Percentiles rank a stretch among this genome's conserved stretches.
Evolutionary conservation across 2,888 invertebrate species (phyloP).

Genomic region (Ryuthela nishihirai): DNA sequence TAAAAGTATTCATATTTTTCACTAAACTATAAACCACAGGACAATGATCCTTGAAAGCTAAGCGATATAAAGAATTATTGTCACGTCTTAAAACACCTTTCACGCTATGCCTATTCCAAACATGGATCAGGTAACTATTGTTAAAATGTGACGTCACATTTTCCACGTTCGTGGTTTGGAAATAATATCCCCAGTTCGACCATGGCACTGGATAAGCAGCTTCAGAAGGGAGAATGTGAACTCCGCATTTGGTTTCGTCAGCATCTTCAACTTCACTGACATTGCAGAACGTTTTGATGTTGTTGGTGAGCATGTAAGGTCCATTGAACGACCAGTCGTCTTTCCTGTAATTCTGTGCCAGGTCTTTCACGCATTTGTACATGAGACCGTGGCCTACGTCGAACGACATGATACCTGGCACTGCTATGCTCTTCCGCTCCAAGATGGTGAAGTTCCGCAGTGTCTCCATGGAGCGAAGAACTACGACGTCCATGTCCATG

Average conservation of each 20-base stretch:
- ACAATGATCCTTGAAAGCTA: conserved; percentile 2
- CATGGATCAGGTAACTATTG: background rate
- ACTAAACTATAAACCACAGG: background rate
- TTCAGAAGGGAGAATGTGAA: background rate
- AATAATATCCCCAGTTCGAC: conserved; percentile 1
- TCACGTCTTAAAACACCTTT: background rate
- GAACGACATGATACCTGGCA: background rate
- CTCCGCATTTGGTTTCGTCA: background rate
- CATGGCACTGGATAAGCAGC: conserved; percentile 1
- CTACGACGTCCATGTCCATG: conserved; percentile 11
- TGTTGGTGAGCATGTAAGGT: background rate
- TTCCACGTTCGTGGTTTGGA: background rate
- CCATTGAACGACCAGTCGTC: background rate
- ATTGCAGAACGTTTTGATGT: background rate
- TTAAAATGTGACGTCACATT: background rate
- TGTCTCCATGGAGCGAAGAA: background rate
- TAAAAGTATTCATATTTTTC: too few species aligned
- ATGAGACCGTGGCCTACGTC: background rate
- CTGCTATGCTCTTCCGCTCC: background rate
- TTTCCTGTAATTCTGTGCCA: background rate
- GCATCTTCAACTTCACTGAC: background rate
- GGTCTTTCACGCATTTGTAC: background rate
- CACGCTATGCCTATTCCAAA: background rate
- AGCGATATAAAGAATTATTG: background rate
- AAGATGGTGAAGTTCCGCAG: conserved; percentile 2